Evolutionary conservation across 2,113 vertebrate genomes (phyloP), one percentile per base, ranked within the genome.

Genomic region (Mastomys coucha): DNA sequence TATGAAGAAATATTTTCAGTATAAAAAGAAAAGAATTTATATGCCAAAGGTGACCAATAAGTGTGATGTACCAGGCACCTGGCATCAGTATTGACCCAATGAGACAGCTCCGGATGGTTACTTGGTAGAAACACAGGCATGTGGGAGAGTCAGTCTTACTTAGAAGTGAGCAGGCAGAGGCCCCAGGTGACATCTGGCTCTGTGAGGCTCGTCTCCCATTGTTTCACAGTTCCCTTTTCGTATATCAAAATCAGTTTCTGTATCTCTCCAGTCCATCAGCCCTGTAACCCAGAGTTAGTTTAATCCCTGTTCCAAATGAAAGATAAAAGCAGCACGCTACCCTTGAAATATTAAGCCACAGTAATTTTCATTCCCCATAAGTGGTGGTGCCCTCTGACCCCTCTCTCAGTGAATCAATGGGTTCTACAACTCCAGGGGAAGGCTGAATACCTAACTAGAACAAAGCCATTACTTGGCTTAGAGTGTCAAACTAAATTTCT

Each of bases 331-430:
- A 96, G 81, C 89, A 77, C 31, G 75, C 84, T 72, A 92, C 80
- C 17, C 76, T 94, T 88, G 78, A 95, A 95, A 96, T 92, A 92
- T 88, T 91, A 96, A 97, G 86, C 58, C 90, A 60, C 89, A 90
- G 82, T 89, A 93, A 93, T 96, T 92, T 96, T 80, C 94, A 92
- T 90, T 97, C 51, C 87, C 91, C 20, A 0, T 80, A 93, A 97
- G 92, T 88, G 53, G 39, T 31, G 5, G n/a, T 92, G 84, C 78
- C 92, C 96, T 96, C 26, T 81, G 60, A 93, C 88, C 85, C 80
- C n/a, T 94, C 58, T 13, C 24, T 90, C 56, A 0, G 14, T 45
- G 92, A 88, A 91, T 94, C 70, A 67, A 10, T 88, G 88, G 67
- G 75, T 39, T 94, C 92, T 20, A 60, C 56, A 67, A 90, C 92